Conservation (phyloP, 1,140 invertebrate genomes). For the Magallana angulata region DNA sequence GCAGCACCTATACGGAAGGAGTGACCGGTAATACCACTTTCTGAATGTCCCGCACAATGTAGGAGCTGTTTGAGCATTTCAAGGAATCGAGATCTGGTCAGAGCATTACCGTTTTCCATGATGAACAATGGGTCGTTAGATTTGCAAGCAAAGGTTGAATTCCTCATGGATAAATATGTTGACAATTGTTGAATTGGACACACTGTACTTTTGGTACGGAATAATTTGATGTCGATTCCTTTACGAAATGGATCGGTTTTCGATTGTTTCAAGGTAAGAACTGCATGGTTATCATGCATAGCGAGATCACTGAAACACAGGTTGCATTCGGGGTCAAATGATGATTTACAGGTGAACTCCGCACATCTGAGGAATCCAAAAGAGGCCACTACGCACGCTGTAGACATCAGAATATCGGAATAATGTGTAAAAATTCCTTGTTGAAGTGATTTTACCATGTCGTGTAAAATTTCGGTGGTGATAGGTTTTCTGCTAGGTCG, state of each 20-base stretch:
- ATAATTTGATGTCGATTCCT: constrained; percentile 22
- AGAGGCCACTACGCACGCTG: constrained; percentile 20
- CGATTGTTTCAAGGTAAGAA: neutral
- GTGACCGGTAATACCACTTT: neutral
- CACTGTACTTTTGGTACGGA: neutral
- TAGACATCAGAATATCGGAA: neutral
- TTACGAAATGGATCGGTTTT: constrained; percentile 41
- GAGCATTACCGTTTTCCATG: constrained; percentile 12
- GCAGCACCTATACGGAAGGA: constrained; percentile 39
- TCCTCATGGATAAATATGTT: neutral
- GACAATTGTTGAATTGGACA: neutral
- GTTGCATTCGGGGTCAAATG: neutral
- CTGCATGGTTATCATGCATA: neutral
- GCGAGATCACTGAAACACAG: neutral
- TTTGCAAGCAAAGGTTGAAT: neutral
- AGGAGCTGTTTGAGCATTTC: neutral
- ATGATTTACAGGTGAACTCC: constrained; percentile 20
- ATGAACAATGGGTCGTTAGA: constrained; percentile 13
- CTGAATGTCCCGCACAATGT: neutral
- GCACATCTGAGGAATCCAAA: constrained; percentile 49
- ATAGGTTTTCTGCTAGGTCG: neutral
- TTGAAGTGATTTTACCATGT: neutral
- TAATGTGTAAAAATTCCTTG: neutral
- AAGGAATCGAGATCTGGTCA: neutral
- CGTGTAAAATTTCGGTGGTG: neutral